Evolutionary conservation across 2,797 vertebrate genomes (phyloP).

Genomic region (Poecilia picta): DNA sequence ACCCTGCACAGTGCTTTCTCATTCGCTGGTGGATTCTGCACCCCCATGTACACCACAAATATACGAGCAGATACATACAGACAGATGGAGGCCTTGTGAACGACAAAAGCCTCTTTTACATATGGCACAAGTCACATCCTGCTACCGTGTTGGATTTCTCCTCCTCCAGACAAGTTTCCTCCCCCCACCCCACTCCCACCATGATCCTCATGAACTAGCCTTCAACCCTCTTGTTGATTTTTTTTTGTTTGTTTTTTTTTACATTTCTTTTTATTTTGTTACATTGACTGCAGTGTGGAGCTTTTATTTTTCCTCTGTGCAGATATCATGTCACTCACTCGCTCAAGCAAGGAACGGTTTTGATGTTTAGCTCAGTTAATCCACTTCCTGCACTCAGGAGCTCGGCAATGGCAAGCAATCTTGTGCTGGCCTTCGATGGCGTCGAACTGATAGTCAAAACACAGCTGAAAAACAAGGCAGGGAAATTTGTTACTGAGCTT

Average conservation of each 20-base stretch:
- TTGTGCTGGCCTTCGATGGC: constrained; percentile 92
- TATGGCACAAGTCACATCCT: constrained; percentile 81
- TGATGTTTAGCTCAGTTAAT: constrained; percentile 86
- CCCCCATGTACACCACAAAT: constrained; percentile 71
- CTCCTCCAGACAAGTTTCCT: constrained; percentile 47
- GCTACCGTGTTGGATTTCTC: constrained; percentile 72
- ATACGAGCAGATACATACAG: constrained; percentile 67
- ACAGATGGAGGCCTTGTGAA: constrained; percentile 66
- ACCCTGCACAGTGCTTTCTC: constrained; percentile 96
- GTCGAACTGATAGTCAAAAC: constrained; percentile 98
- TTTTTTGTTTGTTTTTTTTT: constrained; percentile 17
- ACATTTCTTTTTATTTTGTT: constrained; percentile 20
- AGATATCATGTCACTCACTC: constrained; percentile 78
- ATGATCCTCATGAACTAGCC: constrained; percentile 29
- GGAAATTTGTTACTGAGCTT: constrained; percentile 2
- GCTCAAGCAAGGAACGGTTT: constrained; percentile 83
- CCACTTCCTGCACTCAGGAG: constrained; percentile 98
- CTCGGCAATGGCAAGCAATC: constrained; percentile 95
- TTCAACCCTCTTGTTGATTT: constrained; percentile 48
- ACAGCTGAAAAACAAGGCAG: constrained; percentile 84
- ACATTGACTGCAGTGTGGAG: constrained; percentile 68
- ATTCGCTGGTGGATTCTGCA: constrained; percentile 98
- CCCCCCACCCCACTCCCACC: neutral
- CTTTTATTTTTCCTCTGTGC: constrained; percentile 57
- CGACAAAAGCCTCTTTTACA: constrained; percentile 71